Percentiles rank a stretch among this genome's conserved stretches.
These are phyloP conservation scores for Netelia inedita DNA, from an alignment of 2,888 invertebrate species.

Conservation along the genomic window DNA sequence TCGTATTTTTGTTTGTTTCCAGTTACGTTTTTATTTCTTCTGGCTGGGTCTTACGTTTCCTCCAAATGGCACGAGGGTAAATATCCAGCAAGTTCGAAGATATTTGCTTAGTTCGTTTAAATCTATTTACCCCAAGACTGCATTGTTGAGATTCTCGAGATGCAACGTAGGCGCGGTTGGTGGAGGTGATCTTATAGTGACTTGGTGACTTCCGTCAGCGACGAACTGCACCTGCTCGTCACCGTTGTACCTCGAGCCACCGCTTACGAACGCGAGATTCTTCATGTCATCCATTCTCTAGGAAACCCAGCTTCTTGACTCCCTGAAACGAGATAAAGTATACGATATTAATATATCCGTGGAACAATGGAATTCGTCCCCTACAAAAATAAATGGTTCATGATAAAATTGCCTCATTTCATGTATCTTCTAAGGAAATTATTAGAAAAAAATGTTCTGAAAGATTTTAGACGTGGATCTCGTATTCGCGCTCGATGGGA, in stretches of 20 bases:
- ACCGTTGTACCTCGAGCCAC: constrained; percentile 80
- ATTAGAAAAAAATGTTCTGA: no score
- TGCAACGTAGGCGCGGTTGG: constrained; percentile 84
- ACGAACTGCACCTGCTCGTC: constrained; percentile 84
- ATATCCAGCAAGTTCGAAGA: not conserved
- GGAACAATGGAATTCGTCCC: not conserved
- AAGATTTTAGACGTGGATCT: no score
- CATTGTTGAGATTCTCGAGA: constrained; percentile 89
- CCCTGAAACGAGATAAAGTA: constrained; percentile 55
- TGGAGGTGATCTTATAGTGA: constrained; percentile 84
- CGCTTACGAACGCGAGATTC: constrained; percentile 78
- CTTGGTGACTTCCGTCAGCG: constrained; percentile 82
- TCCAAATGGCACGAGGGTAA: not conserved
- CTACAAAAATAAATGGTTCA: not conserved
- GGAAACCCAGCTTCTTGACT: constrained; percentile 63
- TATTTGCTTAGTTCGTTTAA: constrained; percentile 1
- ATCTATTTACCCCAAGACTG: constrained; percentile 87
- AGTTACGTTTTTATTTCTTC: not conserved
- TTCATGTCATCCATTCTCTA: constrained; percentile 82
- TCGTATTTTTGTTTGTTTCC: not conserved
- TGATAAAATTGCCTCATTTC: no score
- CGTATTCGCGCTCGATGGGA: no score
- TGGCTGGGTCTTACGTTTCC: not conserved
- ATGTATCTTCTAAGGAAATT: no score
- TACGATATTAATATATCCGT: not conserved